Base-by-base conservation (phyloP, 2,113 vertebrate species). In the Sphaerodactylus townsendi region DNA sequence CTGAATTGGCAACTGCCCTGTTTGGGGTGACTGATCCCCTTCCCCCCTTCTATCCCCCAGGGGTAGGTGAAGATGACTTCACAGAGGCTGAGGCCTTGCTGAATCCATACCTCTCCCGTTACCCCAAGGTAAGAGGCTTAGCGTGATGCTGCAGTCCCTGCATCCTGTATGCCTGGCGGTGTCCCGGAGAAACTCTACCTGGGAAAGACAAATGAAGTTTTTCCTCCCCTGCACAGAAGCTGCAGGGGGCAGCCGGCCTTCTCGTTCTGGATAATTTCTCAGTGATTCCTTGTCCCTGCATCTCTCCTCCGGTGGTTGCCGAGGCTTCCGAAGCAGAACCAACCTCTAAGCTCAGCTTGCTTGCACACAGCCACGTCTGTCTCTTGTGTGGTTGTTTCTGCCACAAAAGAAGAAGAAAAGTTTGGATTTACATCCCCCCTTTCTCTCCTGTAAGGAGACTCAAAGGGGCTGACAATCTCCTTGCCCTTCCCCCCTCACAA, bases 41-140 rank as follows among this genome's bases (percentile, higher is more conserved):
- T 37, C 6, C 11, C 53, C 8, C 53, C 33, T 28, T 50, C 64
- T 76, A 10, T 65, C 33, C 21, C 13, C n/a, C 88, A 98, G 98
- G 98, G 28, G 98, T 97, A 0, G 98, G 98, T 74, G 97, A 98
- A 44, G 98, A 97, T 68, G 97, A 98, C 17, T 97, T 98, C 0
- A 94, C 95, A 74, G 97, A 98, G 85, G 98, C 98, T 46, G 97
- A 98, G 87, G 96, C 95, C 78, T 93, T 98, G 37, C 87, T 98
- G 73, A 92, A 95, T 86, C 98, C 98, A 2, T 98, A 98, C 94
- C 95, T 98, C 48, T 92, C 96, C 69, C 96, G 96, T 79, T 98
- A 98, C 84, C 98, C 98, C 2, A 97, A 97, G 96, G 98, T 96
- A 84, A 87, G 90, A 33, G 25, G 21, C 5, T 11, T 6, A 50